Evolutionary conservation across 1,140 invertebrate species (phyloP).

Genomic region (Phocides pigmalion): DNA sequence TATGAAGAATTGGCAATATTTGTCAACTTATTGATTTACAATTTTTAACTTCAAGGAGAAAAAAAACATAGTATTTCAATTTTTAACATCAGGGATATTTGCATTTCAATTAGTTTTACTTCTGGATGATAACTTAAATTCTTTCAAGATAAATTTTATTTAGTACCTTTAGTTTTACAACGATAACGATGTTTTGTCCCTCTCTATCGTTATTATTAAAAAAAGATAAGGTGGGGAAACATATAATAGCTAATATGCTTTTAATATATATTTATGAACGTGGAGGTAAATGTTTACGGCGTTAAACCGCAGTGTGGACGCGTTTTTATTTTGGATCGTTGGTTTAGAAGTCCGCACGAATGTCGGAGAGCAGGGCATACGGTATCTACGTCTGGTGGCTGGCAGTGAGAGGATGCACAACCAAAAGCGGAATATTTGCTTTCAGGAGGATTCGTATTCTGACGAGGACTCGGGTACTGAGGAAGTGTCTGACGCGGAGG

Average conservation of each 20-base stretch:
- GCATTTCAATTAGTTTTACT: no score
- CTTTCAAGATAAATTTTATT: no score
- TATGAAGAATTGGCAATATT: no score
- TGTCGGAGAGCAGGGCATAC: constrained; percentile 37
- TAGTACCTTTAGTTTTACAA: no score
- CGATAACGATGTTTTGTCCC: no score
- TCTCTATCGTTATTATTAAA: no score
- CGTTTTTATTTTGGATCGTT: background rate
- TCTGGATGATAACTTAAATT: no score
- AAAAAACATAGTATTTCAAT: no score
- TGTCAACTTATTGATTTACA: no score
- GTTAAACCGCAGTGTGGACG: background rate
- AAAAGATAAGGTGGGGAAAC: no score
- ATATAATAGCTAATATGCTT: background rate
- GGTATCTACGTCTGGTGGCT: constrained; percentile 62
- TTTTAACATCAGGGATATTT: no score
- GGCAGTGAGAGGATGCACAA: constrained; percentile 45
- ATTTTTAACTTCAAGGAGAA: no score
- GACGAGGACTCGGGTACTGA: constrained; percentile 78
- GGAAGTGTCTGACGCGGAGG: constrained; percentile 73
- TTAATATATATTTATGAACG: background rate
- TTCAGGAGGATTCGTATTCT: constrained; percentile 81
- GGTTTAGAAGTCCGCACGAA: constrained; percentile 1
- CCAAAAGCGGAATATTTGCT: constrained; percentile 72
- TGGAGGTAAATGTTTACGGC: background rate